Conservation (phyloP, 2,113 vertebrate species). For the Campylomormyrus tamandua region DNA sequence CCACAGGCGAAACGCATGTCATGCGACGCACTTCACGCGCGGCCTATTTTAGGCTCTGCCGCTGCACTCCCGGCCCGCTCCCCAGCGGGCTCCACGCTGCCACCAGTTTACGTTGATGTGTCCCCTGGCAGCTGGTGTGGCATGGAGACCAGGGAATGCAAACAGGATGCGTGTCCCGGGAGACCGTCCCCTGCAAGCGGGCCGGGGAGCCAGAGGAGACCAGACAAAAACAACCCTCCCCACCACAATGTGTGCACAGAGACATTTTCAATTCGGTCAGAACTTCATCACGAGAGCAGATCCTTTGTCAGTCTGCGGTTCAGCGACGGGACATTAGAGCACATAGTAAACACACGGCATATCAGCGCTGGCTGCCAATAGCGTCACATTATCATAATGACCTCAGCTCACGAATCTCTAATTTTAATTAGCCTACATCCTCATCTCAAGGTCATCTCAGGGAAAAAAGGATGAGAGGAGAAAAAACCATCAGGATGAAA, state of each 20-base stretch:
- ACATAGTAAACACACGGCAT: neutral
- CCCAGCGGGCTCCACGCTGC: neutral
- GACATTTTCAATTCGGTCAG: neutral
- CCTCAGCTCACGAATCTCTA: neutral
- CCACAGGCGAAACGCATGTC: neutral
- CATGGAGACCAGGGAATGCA: neutral
- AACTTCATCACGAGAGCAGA: neutral
- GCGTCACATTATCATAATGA: neutral
- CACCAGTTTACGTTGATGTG: neutral
- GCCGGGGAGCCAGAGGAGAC: neutral
- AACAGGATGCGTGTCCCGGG: neutral
- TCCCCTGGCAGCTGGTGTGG: neutral
- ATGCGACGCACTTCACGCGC: neutral
- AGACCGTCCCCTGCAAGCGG: neutral
- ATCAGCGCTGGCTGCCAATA: neutral
- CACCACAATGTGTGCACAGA: neutral
- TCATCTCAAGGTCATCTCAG: constrained; percentile 13
- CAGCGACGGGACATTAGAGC: neutral
- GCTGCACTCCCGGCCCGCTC: neutral
- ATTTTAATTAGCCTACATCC: neutral
- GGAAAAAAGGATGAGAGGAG: neutral
- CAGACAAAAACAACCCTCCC: neutral
- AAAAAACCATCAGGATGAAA: neutral
- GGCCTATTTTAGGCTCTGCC: neutral
- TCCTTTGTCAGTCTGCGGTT: neutral